Evolutionary conservation across 2,797 vertebrate species (phyloP).

Genomic region (Chrysocyon brachyurus): DNA sequence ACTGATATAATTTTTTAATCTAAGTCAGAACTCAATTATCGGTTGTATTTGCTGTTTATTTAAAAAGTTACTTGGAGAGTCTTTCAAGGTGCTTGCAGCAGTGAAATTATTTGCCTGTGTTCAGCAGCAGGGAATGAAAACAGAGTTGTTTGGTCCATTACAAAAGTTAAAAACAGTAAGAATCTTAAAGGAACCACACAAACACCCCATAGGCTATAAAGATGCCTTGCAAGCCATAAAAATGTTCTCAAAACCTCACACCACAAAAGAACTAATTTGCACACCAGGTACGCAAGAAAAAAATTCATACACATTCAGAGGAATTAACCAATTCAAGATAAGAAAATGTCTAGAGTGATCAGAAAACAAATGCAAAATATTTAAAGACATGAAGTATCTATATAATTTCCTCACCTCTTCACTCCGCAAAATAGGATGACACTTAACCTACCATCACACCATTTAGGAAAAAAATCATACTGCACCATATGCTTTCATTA

Average conservation of each 20-base stretch:
- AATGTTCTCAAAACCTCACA: neutral
- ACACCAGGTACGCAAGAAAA: neutral
- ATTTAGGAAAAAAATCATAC: neutral
- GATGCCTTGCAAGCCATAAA: neutral
- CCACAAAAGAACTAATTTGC: neutral
- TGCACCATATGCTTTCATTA: neutral
- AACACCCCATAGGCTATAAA: neutral
- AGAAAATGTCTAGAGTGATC: neutral
- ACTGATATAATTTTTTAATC: neutral
- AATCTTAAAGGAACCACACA: neutral
- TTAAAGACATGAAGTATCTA: neutral
- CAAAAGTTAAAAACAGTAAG: neutral
- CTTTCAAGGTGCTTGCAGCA: neutral
- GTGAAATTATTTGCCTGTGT: neutral
- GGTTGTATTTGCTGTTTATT: neutral
- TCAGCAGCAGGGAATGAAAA: neutral
- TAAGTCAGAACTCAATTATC: neutral
- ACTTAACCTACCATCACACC: neutral
- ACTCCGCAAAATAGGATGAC: neutral
- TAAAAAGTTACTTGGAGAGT: neutral
- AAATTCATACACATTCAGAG: neutral
- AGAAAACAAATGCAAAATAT: neutral
- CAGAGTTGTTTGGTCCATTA: neutral
- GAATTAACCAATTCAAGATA: neutral
- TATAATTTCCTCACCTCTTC: neutral